Base-by-base conservation (phyloP, 2,888 invertebrate species). In the Brachylomia viminalis region DNA sequence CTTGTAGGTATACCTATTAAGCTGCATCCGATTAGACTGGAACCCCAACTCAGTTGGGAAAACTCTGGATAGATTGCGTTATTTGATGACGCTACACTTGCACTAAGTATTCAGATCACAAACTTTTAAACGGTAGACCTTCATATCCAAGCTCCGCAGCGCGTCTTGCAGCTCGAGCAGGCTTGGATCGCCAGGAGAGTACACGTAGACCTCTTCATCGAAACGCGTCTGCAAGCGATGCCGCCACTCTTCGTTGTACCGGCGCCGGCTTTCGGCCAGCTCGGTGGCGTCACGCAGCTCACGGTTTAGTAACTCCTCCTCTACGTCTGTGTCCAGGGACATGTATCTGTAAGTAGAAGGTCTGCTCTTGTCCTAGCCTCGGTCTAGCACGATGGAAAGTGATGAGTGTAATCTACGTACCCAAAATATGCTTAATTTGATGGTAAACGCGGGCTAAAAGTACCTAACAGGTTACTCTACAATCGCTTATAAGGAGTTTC, bases 131-230 rank as follows among this genome's bases (percentile, higher is more conserved):
- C 73, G 66, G 38, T 78, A 20, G 59, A 82, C 82, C 91, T 92
- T 92, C 77, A 92, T 81, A 62, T 95, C 94, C 1, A 93, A 66
- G 38, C 79, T 87, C 17, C 87, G 78, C 64, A 96, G 82, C 0
- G 95, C 94, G 0, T 95, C 93, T 78, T 95, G 92, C 61, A 96
- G 80, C 2, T 88, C 92, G 47, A 89, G 42, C 58, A 95, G 85
- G 0, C 92, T 93, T 1, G 94, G 93, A 82, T 96, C 96, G 2
- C 94, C 94, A 1, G 93, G 92, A 0, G 89, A 82, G 87, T 92
- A 96, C 4, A 93, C 94, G 5, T 91, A 86, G 85, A 94, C 95
- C 49, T 96, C 95, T n/a, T 95, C 94, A 0, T 93, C 94, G 70
- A 95, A 94, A 87, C 90, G 94, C 79, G 90, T 88, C 87, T 92